phyloP scores from a whole-genome alignment of 2,113 vertebrate genomes.

The Neolamprologus longior region DNA sequence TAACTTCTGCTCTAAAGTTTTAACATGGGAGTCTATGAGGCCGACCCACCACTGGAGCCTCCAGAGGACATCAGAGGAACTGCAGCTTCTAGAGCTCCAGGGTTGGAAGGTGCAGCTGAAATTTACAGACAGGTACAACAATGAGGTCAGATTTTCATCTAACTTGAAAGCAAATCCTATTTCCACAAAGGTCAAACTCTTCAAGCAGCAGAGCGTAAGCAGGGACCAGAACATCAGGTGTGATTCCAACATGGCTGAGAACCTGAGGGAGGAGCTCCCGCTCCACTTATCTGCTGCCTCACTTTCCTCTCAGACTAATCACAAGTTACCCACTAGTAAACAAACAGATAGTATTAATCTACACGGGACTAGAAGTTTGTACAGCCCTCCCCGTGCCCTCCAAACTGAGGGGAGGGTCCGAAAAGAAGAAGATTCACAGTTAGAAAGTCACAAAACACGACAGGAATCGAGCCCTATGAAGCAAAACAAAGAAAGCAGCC shows the following conservation, averaged over 20 bases:
- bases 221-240: not conserved
- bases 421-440: slow-evolving; percentile 10
- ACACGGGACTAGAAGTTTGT: not conserved
- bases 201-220: not conserved
- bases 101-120: not conserved
- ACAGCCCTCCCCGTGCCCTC: not conserved
- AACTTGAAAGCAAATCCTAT: not conserved
- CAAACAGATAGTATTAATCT: not conserved
- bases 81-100: not conserved
- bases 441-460: slow-evolving; percentile 32
- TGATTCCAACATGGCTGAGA: not conserved
- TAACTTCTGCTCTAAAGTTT: not conserved
- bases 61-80: not conserved
- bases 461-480: slow-evolving; percentile 37
- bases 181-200: not conserved
- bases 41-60: not conserved
- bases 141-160: not conserved
- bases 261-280: not conserved
- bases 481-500: slow-evolving; percentile 3
- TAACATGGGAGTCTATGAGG: not conserved
- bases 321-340: not conserved
- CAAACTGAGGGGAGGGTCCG: not conserved
- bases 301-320: not conserved
- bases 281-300: not conserved
- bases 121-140: not conserved